These are phyloP conservation scores for Ichneumoninae sp. DNA, from an alignment of 2,888 invertebrate genomes.

Conservation along the genomic window DNA sequence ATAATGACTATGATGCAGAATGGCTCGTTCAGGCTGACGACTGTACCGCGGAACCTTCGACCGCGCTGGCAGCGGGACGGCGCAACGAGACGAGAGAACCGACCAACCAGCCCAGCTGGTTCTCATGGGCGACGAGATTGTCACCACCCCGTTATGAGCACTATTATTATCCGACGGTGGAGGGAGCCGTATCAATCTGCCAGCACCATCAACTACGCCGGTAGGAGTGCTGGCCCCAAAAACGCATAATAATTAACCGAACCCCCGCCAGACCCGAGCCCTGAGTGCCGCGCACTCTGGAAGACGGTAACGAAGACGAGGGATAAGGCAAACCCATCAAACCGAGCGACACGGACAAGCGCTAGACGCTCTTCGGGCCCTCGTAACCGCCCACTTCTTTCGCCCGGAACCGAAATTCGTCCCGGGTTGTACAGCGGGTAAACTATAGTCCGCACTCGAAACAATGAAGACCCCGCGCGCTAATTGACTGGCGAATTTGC, in stretches of 20 bases:
- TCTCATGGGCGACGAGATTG: conserved; percentile 18
- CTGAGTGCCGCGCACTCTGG: not conserved
- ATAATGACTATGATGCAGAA: conserved; percentile 19
- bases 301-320: conserved; percentile 17
- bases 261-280: not conserved
- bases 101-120: not conserved
- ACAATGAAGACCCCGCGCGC: conserved; percentile 56
- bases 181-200: conserved; percentile 19
- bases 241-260: conserved; percentile 41
- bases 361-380: not conserved
- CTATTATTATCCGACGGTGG: conserved; percentile 27
- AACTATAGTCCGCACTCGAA: conserved; percentile 39
- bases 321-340: not conserved
- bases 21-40: not conserved
- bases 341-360: not conserved
- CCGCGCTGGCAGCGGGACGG: not conserved
- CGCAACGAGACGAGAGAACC: not conserved
- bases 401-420: conserved; percentile 33
- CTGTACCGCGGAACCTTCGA: not conserved
- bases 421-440: not conserved
- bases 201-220: conserved; percentile 4
- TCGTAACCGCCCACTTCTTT: conserved; percentile 32
- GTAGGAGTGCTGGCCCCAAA: conserved; percentile 10
- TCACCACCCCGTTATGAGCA: conserved; percentile 22
- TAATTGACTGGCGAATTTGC: conserved; percentile 66